These are phyloP conservation scores for Ceratina japonica DNA, from an alignment of 1,140 invertebrate species.

Conservation along the genomic window DNA sequence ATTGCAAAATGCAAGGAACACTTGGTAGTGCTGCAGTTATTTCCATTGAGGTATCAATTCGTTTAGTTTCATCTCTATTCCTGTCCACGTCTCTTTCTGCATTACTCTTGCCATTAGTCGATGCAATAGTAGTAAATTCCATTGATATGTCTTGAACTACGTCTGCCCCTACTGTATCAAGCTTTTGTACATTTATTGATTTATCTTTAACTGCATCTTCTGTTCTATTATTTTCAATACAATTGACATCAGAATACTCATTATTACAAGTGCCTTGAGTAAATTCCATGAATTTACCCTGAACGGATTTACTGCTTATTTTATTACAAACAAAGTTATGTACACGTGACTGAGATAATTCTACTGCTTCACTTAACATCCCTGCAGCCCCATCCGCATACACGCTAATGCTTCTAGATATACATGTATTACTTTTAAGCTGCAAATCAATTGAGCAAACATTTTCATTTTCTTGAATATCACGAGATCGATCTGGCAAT, in stretches of 20 bases:
- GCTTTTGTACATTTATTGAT: slow-evolving; percentile 6
- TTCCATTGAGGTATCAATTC: background rate
- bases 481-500: background rate
- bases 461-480: background rate
- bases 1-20: background rate
- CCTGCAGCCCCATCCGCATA: slow-evolving; percentile 15
- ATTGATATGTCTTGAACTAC: slow-evolving; percentile 26
- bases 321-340: slow-evolving; percentile 11
- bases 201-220: slow-evolving; percentile 7
- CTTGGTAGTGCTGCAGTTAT: background rate
- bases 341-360: background rate
- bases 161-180: background rate
- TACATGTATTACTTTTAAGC: background rate
- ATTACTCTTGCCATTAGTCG: background rate
- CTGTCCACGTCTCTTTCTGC: too few relatives aligned
- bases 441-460: background rate
- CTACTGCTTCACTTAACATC: background rate
- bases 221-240: background rate
- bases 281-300: slow-evolving; percentile 37
- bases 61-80: background rate
- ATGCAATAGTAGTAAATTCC: slow-evolving; percentile 24
- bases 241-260: background rate
- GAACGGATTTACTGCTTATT: slow-evolving; percentile 3
- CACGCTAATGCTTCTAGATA: background rate
- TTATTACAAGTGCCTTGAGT: slow-evolving; percentile 18